These are phyloP conservation scores for Galaxea fascicularis DNA, from an alignment of 92 coral and sea anemone genomes.

Conservation along the genomic window DNA sequence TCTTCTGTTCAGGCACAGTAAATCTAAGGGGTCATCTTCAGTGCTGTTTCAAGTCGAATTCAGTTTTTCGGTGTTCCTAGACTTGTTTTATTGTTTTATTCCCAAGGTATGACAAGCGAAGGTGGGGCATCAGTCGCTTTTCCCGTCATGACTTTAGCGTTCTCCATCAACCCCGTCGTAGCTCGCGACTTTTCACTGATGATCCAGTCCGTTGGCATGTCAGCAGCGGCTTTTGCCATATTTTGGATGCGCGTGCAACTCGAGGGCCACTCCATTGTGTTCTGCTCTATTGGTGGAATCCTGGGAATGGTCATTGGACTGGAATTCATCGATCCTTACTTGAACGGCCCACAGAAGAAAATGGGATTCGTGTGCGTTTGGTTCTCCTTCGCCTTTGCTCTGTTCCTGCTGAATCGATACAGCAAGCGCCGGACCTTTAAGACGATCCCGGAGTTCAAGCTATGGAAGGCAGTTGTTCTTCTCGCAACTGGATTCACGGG, in stretches of 20 bases:
- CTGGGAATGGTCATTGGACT: slow-evolving; percentile 81
- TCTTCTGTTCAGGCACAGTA: too few relatives aligned
- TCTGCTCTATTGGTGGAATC: slow-evolving; percentile 80
- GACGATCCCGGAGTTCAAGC: slow-evolving; percentile 75
- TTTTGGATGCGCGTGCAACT: slow-evolving; percentile 90
- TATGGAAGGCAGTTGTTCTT: slow-evolving; percentile 80
- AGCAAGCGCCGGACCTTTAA: slow-evolving; percentile 78
- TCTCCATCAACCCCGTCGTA: slow-evolving; percentile 70
- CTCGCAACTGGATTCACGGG: slow-evolving; percentile 72
- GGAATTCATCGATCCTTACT: slow-evolving; percentile 85
- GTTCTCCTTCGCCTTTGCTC: slow-evolving; percentile 90
- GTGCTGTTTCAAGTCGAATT: too few relatives aligned
- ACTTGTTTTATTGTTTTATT: too few relatives aligned
- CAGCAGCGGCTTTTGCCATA: slow-evolving; percentile 87
- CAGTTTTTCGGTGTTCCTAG: too few relatives aligned
- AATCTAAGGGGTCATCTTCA: too few relatives aligned
- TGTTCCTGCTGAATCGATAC: slow-evolving; percentile 85
- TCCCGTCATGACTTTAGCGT: slow-evolving; percentile 91
- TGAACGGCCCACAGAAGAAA: slow-evolving; percentile 87
- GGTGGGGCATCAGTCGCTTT: slow-evolving; percentile 90
- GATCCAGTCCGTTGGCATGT: slow-evolving; percentile 92
- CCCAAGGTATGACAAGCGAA: slow-evolving; percentile 92
- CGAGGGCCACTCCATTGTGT: slow-evolving; percentile 80
- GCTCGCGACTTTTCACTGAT: slow-evolving; percentile 91
- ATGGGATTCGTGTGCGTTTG: slow-evolving; percentile 92